Evolutionary conservation across 2,113 vertebrate genomes (phyloP).

Genomic region (Noturus placidus): DNA sequence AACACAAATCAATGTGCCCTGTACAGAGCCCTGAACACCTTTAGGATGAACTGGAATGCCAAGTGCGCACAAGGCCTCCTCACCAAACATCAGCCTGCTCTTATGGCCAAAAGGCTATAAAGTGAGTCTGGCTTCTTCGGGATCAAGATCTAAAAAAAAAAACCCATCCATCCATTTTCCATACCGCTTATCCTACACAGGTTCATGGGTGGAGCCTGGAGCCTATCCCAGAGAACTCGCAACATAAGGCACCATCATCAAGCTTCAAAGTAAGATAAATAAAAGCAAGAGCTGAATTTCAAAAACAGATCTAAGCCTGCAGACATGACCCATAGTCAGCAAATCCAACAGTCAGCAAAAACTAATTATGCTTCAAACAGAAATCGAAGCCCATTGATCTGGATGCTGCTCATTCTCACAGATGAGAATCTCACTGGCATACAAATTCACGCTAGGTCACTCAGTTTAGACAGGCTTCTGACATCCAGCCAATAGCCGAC

Average conservation of each 20-base stretch:
- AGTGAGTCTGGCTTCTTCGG: not conserved
- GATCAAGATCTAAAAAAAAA: not conserved
- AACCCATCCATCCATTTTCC: too few species aligned
- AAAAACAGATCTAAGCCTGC: not conserved
- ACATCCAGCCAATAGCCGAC: not conserved
- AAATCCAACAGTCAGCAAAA: slow-evolving; percentile 23
- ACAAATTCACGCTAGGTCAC: not conserved
- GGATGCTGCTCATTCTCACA: too few species aligned
- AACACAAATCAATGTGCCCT: not conserved
- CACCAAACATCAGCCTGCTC: not conserved
- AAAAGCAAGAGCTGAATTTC: not conserved
- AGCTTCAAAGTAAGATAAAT: not conserved
- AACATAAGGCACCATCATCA: not conserved
- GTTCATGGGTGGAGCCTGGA: too few species aligned
- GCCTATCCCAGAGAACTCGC: too few species aligned
- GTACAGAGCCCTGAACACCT: not conserved
- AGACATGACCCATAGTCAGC: not conserved
- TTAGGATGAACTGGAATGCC: not conserved
- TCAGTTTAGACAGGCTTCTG: not conserved
- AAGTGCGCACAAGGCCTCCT: not conserved
- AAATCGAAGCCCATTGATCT: not conserved
- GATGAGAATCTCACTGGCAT: not conserved
- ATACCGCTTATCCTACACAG: too few species aligned
- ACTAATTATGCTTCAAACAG: not conserved
- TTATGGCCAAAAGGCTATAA: not conserved